These are phyloP conservation scores for Nipponia nippon DNA, from an alignment of 2,113 vertebrate genomes.

Conservation along the genomic window DNA sequence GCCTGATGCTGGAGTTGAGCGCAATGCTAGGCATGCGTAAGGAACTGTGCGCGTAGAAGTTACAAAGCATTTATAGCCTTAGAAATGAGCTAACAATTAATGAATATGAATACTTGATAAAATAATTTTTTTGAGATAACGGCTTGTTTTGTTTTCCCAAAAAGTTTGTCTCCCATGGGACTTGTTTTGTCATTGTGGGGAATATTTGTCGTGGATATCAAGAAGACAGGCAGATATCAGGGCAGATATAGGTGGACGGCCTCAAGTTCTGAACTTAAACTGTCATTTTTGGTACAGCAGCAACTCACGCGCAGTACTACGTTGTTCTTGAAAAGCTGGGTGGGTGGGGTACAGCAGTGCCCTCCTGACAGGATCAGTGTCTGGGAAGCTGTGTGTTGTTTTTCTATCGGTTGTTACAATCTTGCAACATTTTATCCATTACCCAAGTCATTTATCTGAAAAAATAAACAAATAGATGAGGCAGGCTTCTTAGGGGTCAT, in stretches of 20 bases:
- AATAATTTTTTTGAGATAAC: neutral
- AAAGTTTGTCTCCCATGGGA: neutral
- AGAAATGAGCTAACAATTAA: neutral
- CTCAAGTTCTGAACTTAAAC: neutral
- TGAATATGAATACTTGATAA: neutral
- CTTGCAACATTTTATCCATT: neutral
- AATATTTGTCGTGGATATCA: neutral
- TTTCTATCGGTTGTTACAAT: neutral
- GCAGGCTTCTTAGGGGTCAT: neutral
- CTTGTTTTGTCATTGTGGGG: neutral
- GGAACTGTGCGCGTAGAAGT: neutral
- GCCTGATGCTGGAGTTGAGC: neutral
- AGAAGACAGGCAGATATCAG: neutral
- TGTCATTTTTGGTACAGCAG: neutral
- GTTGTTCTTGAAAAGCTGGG: neutral
- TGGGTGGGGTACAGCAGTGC: accelerated
- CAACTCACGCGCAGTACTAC: accelerated
- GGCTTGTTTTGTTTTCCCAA: neutral
- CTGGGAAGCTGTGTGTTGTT: neutral
- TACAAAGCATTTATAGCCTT: neutral
- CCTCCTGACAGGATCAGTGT: no score
- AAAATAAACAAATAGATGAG: neutral
- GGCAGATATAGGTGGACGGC: neutral
- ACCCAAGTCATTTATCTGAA: neutral
- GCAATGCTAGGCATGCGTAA: neutral